A percentile compares a stretch with the other conserved stretches of the same genome.
Conservation (phyloP, 2,888 invertebrate genomes). For the Flexamia atlantica region DNA sequence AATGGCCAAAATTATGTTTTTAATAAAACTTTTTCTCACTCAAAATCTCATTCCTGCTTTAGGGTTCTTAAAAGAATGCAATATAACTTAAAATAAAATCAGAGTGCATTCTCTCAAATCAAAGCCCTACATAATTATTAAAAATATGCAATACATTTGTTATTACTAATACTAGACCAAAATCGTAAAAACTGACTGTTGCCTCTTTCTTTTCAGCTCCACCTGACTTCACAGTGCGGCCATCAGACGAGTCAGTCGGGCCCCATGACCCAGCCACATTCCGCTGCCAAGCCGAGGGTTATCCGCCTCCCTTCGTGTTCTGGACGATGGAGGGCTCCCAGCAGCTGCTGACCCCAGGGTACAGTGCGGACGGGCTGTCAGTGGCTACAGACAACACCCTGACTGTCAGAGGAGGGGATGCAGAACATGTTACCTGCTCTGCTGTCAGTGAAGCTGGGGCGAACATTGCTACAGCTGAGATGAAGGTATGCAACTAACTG, state of each 20-base stretch:
- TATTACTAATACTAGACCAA: too few species aligned
- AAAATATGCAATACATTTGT: too few species aligned
- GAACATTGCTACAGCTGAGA: conserved; percentile 89
- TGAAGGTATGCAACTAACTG: too few species aligned
- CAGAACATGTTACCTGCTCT: conserved; percentile 92
- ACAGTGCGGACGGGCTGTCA: conserved; percentile 78
- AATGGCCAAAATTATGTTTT: too few species aligned
- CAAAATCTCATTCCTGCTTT: too few species aligned
- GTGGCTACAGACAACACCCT: conserved; percentile 80
- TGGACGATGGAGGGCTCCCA: conserved; percentile 96
- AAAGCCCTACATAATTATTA: too few species aligned
- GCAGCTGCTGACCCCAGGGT: conserved; percentile 87
- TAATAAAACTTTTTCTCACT: too few species aligned
- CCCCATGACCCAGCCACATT: conserved; percentile 92
- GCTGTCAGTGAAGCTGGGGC: conserved; percentile 97
- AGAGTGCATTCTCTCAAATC: too few species aligned
- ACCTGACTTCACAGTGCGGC: conserved; percentile 90
- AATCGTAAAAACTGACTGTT: not conserved
- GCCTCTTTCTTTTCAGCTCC: conserved; percentile 79
- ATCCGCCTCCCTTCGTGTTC: conserved; percentile 94
- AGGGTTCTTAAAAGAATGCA: too few species aligned
- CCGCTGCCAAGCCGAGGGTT: conserved; percentile 93
- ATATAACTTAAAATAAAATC: too few species aligned
- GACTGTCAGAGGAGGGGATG: conserved; percentile 77
- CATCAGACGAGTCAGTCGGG: conserved; percentile 91